Percentiles rank a stretch among this genome's conserved stretches.
phyloP scores from a whole-genome alignment of 2,797 vertebrate species.

The Trichosurus vulpecula region DNA sequence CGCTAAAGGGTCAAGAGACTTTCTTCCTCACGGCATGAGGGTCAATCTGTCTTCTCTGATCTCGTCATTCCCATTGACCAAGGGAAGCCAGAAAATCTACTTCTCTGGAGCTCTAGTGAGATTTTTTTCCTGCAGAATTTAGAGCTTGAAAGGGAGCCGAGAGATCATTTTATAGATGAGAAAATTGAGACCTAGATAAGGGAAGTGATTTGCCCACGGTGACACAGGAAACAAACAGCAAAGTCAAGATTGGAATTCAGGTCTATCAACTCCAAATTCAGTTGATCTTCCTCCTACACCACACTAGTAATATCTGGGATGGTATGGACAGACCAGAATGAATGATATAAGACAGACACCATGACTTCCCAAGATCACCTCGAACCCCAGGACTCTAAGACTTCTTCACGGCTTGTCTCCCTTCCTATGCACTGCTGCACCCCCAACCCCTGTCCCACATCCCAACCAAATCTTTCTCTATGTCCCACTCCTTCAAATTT shows the following conservation, averaged over 20 bases:
- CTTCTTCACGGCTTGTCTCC: rapidly evolving
- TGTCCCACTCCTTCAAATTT: no score
- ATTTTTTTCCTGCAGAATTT: not conserved
- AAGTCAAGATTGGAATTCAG: not conserved
- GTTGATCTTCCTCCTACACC: not conserved
- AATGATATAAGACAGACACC: not conserved
- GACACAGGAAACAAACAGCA: not conserved
- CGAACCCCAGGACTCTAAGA: not conserved
- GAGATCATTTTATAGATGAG: not conserved
- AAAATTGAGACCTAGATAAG: not conserved
- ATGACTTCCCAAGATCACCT: not conserved
- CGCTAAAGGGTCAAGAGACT: not conserved
- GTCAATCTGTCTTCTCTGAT: rapidly evolving
- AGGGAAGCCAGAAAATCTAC: not conserved
- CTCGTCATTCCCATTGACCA: not conserved
- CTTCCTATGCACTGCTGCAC: not conserved
- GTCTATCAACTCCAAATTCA: not conserved
- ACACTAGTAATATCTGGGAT: not conserved
- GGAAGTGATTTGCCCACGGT: not conserved
- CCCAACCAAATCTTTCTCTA: no score
- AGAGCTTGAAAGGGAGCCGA: not conserved
- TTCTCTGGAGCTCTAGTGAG: not conserved
- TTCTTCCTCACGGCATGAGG: not conserved
- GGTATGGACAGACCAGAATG: not conserved
- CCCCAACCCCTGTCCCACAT: no score